phyloP scores from a whole-genome alignment of 2,797 vertebrate genomes.

The Carcharodon carcharias region DNA sequence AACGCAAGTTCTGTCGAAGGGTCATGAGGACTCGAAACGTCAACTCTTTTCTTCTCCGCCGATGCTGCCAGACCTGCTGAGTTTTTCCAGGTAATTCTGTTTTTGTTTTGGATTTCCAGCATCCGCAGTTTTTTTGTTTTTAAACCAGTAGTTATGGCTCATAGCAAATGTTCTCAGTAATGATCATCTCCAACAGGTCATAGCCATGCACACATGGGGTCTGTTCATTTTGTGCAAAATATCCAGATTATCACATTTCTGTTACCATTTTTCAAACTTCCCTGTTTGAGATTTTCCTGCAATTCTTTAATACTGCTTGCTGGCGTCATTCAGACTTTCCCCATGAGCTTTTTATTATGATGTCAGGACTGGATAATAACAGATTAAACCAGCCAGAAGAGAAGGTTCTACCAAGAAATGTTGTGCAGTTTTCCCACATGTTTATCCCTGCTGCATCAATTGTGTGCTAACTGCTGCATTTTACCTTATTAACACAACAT shows the following conservation, averaged over 20 bases:
- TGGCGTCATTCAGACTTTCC: background rate
- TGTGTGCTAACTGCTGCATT: background rate
- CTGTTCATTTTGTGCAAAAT: background rate
- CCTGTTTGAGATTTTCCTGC: background rate
- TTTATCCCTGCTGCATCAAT: background rate
- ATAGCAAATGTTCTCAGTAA: background rate
- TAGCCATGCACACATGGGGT: background rate
- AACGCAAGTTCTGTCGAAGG: too few species aligned
- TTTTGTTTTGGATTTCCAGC: too few species aligned
- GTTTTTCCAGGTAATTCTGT: too few species aligned
- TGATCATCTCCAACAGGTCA: background rate
- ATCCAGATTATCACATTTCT: background rate
- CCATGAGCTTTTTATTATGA: background rate
- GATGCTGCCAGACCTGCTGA: too few species aligned
- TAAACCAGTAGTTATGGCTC: background rate
- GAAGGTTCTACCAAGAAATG: background rate
- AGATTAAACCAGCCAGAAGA: background rate
- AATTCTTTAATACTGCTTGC: too few species aligned
- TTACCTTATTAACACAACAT: background rate
- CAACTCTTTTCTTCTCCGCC: too few species aligned
- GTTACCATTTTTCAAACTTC: background rate
- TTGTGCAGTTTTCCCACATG: background rate
- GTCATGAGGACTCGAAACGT: too few species aligned
- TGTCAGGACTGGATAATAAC: background rate
- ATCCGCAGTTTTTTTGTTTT: too few species aligned